phyloP scores from a whole-genome alignment of 2,888 invertebrate species.

The Belgica antarctica region DNA sequence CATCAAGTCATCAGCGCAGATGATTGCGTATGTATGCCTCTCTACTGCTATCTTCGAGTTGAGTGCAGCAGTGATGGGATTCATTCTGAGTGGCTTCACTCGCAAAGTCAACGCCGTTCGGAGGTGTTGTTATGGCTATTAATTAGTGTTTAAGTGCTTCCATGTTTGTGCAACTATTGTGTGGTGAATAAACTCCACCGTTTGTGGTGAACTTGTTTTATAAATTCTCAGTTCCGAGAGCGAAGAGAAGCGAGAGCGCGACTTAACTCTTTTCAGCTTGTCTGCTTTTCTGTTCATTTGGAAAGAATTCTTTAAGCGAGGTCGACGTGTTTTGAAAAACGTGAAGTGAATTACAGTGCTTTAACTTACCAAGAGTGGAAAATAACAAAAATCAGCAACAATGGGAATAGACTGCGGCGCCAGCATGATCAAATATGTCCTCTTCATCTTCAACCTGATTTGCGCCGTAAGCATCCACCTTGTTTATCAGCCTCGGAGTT shows the following conservation, averaged over 20 bases:
- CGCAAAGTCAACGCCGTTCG: background rate
- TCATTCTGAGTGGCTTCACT: constrained; percentile 16
- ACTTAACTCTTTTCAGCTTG: background rate
- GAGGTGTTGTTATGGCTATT: constrained; percentile 18
- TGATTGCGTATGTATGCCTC: constrained; percentile 24
- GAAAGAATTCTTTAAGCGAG: background rate
- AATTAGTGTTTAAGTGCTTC: background rate
- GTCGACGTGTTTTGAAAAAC: background rate
- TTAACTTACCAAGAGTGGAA: background rate
- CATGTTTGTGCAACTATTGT: background rate
- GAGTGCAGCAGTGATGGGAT: constrained; percentile 12
- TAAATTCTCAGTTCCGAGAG: background rate
- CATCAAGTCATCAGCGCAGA: constrained; percentile 4
- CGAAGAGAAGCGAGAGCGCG: background rate
- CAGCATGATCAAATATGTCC: constrained; percentile 36
- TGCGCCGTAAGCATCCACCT: constrained; percentile 43
- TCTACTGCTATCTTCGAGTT: constrained; percentile 17
- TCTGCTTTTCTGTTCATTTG: background rate
- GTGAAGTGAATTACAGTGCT: background rate
- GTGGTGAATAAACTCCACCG: background rate
- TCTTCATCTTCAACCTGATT: constrained; percentile 40
- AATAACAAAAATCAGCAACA: constrained; percentile 5
- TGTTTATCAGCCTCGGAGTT: background rate
- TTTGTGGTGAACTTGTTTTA: constrained; percentile 5
- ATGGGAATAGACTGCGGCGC: constrained; percentile 40